These are phyloP conservation scores for Lerema accius DNA, from an alignment of 1,140 invertebrate species.

Conservation along the genomic window DNA sequence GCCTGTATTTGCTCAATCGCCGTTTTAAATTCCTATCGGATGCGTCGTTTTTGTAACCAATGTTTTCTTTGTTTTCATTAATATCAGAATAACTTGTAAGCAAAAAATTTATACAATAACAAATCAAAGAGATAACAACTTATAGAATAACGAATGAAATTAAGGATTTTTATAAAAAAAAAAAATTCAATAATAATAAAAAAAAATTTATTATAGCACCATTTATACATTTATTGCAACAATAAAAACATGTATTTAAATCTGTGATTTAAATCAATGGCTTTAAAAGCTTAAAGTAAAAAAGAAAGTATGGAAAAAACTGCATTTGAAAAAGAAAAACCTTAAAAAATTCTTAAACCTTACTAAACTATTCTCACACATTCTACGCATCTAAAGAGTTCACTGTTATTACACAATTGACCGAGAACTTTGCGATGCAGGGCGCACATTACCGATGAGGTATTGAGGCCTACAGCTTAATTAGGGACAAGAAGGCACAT, in stretches of 20 bases:
- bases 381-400: background rate
- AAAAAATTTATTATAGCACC: too few relatives aligned
- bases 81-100: background rate
- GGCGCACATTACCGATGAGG: slow-evolving; percentile 39
- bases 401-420: slow-evolving; percentile 12
- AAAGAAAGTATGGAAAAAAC: too few relatives aligned
- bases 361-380: background rate
- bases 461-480: slow-evolving; percentile 42
- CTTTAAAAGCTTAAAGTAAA: too few relatives aligned
- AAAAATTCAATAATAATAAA: too few relatives aligned
- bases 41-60: slow-evolving; percentile 19
- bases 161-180: too few relatives aligned
- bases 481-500: slow-evolving; percentile 39
- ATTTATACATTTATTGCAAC: too few relatives aligned
- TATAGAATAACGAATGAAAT: too few relatives aligned
- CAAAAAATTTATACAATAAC: background rate
- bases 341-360: too few relatives aligned
- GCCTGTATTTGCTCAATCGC: slow-evolving; percentile 45
- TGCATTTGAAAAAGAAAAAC: too few relatives aligned
- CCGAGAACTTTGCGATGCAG: slow-evolving; percentile 22
- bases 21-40: slow-evolving; percentile 41
- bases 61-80: background rate
- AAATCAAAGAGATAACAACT: too few relatives aligned
- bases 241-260: too few relatives aligned
- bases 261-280: too few relatives aligned